These are phyloP conservation scores for Tachina grossa DNA, from an alignment of 2,888 invertebrate species.

Conservation along the genomic window DNA sequence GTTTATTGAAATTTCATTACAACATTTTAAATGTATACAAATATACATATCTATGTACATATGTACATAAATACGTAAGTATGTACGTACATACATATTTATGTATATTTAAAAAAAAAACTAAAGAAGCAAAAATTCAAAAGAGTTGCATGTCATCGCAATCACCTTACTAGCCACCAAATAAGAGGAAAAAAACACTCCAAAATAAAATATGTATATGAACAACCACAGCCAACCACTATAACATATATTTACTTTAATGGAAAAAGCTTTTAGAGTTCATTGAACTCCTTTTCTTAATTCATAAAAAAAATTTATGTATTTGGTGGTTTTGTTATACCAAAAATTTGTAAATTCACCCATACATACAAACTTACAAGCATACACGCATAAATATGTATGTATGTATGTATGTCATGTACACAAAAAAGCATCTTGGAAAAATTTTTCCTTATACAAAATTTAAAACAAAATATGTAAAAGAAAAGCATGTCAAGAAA, in stretches of 20 bases:
- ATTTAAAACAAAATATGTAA: neutral
- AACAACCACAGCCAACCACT: constrained; percentile 16
- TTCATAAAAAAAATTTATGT: constrained; percentile 17
- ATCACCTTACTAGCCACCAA: neutral
- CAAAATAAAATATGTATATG: constrained; percentile 7
- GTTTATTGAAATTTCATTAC: too few relatives aligned
- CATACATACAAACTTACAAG: neutral
- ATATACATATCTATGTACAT: too few relatives aligned
- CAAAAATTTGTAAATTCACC: neutral
- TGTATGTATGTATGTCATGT: neutral
- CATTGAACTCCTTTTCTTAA: constrained; percentile 57
- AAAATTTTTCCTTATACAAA: neutral
- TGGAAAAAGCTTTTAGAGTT: constrained; percentile 57
- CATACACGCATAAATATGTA: neutral
- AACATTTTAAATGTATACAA: too few relatives aligned
- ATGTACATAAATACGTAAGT: too few relatives aligned
- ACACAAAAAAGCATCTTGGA: neutral
- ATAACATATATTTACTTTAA: neutral
- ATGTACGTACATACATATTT: neutral
- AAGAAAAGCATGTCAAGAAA: constrained; percentile 27
- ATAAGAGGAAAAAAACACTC: constrained; percentile 4
- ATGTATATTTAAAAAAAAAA: too few relatives aligned
- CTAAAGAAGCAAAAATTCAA: constrained; percentile 4
- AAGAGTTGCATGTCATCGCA: constrained; percentile 43
- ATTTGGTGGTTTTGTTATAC: constrained; percentile 33